These are phyloP conservation scores for Hoplias malabaricus DNA, from an alignment of 2,113 vertebrate species.

Conservation along the genomic window DNA sequence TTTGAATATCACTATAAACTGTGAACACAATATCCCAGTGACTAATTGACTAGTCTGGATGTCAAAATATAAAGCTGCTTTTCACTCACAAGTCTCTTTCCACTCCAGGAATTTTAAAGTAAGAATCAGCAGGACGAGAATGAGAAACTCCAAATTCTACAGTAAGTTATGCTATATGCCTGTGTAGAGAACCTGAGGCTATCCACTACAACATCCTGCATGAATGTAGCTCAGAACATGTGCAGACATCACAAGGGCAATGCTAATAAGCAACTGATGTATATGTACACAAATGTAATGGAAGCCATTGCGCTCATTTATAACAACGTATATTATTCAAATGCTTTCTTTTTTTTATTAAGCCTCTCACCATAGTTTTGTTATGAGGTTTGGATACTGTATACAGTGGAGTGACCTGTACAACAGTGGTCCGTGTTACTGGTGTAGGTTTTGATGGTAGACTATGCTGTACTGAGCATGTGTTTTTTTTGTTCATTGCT, in stretches of 20 bases:
- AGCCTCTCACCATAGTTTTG: background rate
- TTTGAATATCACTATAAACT: no score
- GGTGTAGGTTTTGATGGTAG: background rate
- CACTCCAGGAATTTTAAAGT: slow-evolving; percentile 58
- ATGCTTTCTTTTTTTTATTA: no score
- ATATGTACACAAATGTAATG: background rate
- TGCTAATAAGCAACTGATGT: background rate
- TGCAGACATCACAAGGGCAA: background rate
- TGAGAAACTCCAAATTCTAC: slow-evolving; percentile 69
- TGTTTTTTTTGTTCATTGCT: background rate
- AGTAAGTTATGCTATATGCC: slow-evolving; percentile 69
- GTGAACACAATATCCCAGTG: no score
- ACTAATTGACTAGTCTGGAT: no score
- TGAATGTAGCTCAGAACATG: background rate
- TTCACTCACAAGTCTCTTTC: background rate
- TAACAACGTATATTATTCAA: no score
- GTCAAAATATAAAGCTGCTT: background rate
- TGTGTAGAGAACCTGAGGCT: background rate
- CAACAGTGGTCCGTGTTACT: background rate
- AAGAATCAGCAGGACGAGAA: slow-evolving; percentile 54
- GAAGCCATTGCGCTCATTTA: no score
- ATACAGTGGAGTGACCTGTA: background rate
- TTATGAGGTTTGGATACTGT: background rate
- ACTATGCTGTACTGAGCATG: background rate
- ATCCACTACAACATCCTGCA: background rate